Percentiles rank a stretch among this genome's conserved stretches.
phyloP scores from a whole-genome alignment of 2,797 vertebrate genomes.

The Kryptopterus vitreolus region DNA sequence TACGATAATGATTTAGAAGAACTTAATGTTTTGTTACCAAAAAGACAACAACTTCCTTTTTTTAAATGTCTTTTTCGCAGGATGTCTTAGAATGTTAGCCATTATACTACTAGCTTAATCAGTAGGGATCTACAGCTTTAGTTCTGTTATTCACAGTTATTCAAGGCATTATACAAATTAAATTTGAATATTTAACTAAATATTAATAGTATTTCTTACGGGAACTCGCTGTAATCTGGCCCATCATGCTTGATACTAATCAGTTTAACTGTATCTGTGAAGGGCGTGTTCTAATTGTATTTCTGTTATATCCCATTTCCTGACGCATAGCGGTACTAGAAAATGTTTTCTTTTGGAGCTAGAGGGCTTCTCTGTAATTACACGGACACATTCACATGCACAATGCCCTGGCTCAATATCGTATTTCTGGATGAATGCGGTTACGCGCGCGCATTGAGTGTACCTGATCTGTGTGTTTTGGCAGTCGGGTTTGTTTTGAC shows the following conservation, averaged over 20 bases:
- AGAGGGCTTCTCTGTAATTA: slow-evolving; percentile 24
- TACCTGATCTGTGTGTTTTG: slow-evolving; percentile 46
- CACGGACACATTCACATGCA: slow-evolving; percentile 12
- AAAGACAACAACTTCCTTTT: not conserved
- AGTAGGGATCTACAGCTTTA: not conserved
- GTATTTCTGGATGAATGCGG: slow-evolving; percentile 32
- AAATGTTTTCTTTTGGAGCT: slow-evolving; percentile 26
- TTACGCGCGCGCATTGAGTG: slow-evolving; percentile 27
- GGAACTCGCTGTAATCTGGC: not conserved
- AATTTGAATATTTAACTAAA: no score
- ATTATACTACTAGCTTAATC: not conserved
- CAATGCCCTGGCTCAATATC: slow-evolving; percentile 31
- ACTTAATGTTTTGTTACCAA: no score
- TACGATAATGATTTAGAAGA: not conserved
- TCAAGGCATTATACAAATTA: not conserved
- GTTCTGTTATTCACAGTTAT: not conserved
- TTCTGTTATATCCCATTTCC: not conserved
- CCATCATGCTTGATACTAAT: not conserved
- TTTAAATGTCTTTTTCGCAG: not conserved
- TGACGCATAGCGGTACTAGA: not conserved
- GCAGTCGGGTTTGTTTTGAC: slow-evolving; percentile 41
- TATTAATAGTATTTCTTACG: not conserved
- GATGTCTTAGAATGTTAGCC: not conserved
- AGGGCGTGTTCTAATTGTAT: slow-evolving; percentile 16
- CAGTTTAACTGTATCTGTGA: not conserved